Percentiles rank a stretch among this genome's conserved stretches.
Evolutionary conservation across 1,140 invertebrate species (phyloP).

Genomic region (Anoplolepis gracilipes): DNA sequence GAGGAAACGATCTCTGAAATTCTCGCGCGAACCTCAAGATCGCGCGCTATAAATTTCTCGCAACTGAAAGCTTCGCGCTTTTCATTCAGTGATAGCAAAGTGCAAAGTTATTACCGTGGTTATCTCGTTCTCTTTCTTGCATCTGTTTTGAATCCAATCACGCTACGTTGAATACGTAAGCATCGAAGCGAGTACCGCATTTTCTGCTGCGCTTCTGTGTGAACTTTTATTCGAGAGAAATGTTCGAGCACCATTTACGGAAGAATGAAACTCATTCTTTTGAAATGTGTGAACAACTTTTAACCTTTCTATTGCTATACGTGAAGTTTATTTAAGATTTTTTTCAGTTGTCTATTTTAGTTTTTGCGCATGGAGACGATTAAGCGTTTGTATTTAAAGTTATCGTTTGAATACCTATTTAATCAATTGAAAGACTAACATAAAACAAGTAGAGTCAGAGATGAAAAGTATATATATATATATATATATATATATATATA

Average conservation of each 20-base stretch:
- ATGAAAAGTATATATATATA: neutral
- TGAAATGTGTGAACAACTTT: neutral
- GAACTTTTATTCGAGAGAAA: neutral
- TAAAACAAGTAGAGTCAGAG: neutral
- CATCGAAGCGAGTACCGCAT: neutral
- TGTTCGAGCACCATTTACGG: neutral
- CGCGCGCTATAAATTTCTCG: constrained; percentile 26
- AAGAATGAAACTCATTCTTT: neutral
- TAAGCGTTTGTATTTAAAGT: constrained; percentile 21
- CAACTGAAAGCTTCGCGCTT: constrained; percentile 5
- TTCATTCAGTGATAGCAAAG: constrained; percentile 1
- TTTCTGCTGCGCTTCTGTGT: neutral
- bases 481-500: no score
- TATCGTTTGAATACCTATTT: neutral
- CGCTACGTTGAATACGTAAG: neutral
- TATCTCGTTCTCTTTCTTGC: neutral
- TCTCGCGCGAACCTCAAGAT: constrained; percentile 26
- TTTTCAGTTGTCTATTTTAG: neutral
- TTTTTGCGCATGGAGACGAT: neutral
- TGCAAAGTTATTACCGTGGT: constrained; percentile 33
- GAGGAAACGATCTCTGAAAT: constrained; percentile 33
- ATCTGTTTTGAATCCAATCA: constrained; percentile 25
- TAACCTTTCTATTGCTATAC: constrained; percentile 19
- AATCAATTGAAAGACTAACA: constrained; percentile 11
- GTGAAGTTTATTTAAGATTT: neutral